Conservation (phyloP, 2,888 invertebrate genomes). For the Stramonita haemastoma region DNA sequence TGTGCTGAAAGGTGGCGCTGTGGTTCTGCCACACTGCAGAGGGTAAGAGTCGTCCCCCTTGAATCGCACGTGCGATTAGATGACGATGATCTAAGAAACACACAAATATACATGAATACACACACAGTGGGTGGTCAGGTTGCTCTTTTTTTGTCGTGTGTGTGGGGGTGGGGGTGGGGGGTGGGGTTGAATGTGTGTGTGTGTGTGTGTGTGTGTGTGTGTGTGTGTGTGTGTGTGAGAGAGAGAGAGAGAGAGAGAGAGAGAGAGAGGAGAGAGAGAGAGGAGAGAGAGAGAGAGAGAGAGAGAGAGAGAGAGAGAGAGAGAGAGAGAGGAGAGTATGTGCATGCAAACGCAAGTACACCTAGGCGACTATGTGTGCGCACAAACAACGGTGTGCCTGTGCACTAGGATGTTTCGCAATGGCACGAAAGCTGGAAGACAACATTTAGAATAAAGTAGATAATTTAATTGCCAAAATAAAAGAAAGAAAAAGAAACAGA, state of each 20-base stretch:
- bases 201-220: background rate
- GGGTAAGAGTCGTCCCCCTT: constrained; percentile 72
- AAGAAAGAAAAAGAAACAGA: too few species aligned
- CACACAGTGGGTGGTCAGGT: background rate
- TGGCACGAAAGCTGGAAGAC: too few species aligned
- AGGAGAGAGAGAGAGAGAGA: background rate
- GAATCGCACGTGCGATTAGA: constrained; percentile 90
- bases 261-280: background rate
- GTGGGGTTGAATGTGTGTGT: background rate
- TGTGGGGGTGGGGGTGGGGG: background rate
- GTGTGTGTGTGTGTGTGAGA: background rate
- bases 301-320: too few species aligned
- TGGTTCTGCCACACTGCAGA: constrained; percentile 56
- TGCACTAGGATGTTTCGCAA: too few species aligned
- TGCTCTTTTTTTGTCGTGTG: background rate
- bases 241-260: background rate
- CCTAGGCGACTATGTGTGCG: too few species aligned
- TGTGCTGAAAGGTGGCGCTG: constrained; percentile 48
- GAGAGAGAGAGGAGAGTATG: background rate
- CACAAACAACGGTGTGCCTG: too few species aligned
- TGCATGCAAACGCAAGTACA: background rate
- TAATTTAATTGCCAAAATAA: too few species aligned
- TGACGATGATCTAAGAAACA: constrained; percentile 59
- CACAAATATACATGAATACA: background rate
- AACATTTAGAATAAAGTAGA: too few species aligned